Conservation (phyloP, 2,888 invertebrate species). For the Druceiella hillmani region DNA sequence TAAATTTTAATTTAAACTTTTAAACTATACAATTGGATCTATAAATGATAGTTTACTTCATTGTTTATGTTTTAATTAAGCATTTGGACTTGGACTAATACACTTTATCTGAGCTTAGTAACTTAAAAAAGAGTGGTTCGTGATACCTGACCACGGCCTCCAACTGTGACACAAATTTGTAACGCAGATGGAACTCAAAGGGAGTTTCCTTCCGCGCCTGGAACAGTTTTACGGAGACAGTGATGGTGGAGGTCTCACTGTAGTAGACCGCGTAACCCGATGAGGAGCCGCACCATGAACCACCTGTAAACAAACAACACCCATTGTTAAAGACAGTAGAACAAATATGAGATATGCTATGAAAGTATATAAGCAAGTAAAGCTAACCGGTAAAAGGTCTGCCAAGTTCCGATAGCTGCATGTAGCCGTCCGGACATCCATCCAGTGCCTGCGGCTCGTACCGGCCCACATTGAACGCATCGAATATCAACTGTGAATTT, state of each 20-base stretch:
- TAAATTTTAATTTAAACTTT: too few species aligned
- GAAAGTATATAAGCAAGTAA: neutral
- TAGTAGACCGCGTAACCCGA: constrained; percentile 79
- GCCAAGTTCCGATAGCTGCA: constrained; percentile 81
- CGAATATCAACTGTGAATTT: constrained; percentile 67
- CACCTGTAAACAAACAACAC: constrained; percentile 43
- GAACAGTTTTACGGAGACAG: constrained; percentile 76
- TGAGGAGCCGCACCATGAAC: constrained; percentile 85
- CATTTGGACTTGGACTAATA: too few species aligned
- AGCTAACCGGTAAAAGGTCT: constrained; percentile 65
- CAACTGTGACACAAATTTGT: constrained; percentile 74
- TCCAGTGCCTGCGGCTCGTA: constrained; percentile 68
- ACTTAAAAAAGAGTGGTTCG: too few species aligned
- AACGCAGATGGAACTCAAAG: constrained; percentile 75
- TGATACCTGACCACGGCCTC: constrained; percentile 71
- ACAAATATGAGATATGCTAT: neutral
- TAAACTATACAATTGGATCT: too few species aligned
- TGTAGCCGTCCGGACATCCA: constrained; percentile 84
- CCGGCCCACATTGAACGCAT: constrained; percentile 81
- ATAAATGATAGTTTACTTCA: too few species aligned
- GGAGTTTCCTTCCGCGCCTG: constrained; percentile 65
- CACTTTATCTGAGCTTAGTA: too few species aligned
- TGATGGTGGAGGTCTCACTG: constrained; percentile 86
- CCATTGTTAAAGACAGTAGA: too few species aligned
- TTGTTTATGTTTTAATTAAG: too few species aligned